Evolutionary conservation across 2,888 invertebrate species (phyloP), one percentile per base, ranked within the genome.

Genomic region (Busseola fusca): DNA sequence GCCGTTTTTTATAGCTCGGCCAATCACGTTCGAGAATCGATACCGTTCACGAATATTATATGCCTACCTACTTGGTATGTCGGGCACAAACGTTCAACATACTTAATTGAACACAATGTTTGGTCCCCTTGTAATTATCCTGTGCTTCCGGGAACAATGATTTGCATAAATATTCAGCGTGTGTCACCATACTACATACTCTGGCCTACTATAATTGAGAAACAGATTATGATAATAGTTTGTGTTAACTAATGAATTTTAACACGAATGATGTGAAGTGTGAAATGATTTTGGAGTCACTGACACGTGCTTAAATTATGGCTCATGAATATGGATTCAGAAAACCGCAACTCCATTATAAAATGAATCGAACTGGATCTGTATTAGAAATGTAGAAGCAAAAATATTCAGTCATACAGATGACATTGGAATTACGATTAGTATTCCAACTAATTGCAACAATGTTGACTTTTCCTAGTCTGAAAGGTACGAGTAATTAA

Each of bases 141-240:
- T 30, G 45, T 65, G 72, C 69, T 69, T 69, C 77, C 67, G 64
- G 27, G 34, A 66, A 73, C 48, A 68, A 66, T 64, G 80, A 72
- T 80, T 70, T 79, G 65, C 72, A 82, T 81, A 81, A 79, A 82
- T 74, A 74, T 82, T 78, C 82, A 69, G 37, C 78, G 66, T 78
- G 66, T 82, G 50, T 69, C 67, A 65, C 30, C 67, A 34, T 57
- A 58, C 48, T 64, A 54, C 62, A 65, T 56, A 58, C 34, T 64
- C 40, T 42, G 52, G 65, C 48, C 18, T 54, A 57, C 58, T 64
- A 45, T 81, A 79, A 82, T 80, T 73, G 69, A 73, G 74, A 73
- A 69, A 69, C 78, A 81, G 81, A 81, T 78, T 81, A 78, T 81
- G 62, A 68, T 81, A 78, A 78, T 78, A 81, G 77, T 72, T 56